Conservation (phyloP, 2,888 invertebrate genomes). For the Didymodactylos carnosus region DNA sequence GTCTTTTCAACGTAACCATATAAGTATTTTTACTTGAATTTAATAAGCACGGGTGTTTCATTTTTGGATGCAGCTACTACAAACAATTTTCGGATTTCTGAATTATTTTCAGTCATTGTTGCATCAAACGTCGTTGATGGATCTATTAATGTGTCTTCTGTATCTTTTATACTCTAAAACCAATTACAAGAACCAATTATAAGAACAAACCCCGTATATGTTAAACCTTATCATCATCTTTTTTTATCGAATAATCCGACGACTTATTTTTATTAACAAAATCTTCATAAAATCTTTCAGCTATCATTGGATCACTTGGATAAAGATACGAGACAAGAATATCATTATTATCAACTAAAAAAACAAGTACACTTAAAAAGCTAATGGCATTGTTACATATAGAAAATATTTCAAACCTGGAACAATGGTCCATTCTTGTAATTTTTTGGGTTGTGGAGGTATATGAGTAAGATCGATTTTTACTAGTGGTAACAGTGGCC, state of each 20-base stretch:
- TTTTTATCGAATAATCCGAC: too few species aligned
- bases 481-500: background rate
- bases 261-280: too few species aligned
- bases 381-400: too few species aligned
- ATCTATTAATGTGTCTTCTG: too few species aligned
- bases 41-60: background rate
- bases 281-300: background rate
- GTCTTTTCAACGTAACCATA: background rate
- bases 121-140: too few species aligned
- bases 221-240: too few species aligned
- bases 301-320: background rate
- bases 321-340: background rate
- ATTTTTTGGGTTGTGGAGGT: constrained; percentile 31
- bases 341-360: background rate
- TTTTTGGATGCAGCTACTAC: constrained; percentile 5
- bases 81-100: too few species aligned
- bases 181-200: too few species aligned
- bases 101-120: too few species aligned
- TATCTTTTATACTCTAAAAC: too few species aligned
- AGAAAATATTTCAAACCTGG: constrained; percentile 19
- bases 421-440: constrained; percentile 27
- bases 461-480: constrained; percentile 27
- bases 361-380: background rate
- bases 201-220: too few species aligned
- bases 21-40: background rate